Percentiles rank a stretch among this genome's conserved stretches.
These are phyloP conservation scores for Taenioides sp. DNA, from an alignment of 2,797 vertebrate genomes.

Conservation along the genomic window DNA sequence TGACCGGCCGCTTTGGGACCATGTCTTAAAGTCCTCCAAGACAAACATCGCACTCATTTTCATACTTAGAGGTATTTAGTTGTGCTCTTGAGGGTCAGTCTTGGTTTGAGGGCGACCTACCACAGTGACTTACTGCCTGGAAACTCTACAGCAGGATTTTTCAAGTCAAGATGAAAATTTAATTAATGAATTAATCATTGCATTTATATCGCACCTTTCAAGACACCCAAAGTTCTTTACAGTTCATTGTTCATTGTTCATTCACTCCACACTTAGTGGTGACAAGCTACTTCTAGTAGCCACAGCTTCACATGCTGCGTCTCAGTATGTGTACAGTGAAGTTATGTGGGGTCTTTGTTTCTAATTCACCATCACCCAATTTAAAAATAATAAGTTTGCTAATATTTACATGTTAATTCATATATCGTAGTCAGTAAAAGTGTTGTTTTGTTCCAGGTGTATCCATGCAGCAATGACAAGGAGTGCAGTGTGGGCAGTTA, in stretches of 20 bases:
- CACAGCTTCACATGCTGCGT: too few relatives aligned
- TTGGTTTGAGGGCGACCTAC: constrained; percentile 19
- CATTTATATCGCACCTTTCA: too few relatives aligned
- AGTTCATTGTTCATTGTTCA: too few relatives aligned
- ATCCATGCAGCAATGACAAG: constrained; percentile 92
- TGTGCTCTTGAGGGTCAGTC: constrained; percentile 18
- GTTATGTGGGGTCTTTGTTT: too few relatives aligned
- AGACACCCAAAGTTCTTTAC: too few relatives aligned
- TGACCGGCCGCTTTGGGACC: constrained; percentile 17
- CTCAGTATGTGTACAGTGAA: too few relatives aligned
- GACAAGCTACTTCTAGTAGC: too few relatives aligned
- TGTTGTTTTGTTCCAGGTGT: constrained; percentile 69
- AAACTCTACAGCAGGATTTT: constrained; percentile 4
- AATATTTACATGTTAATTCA: background rate
- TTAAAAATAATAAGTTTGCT: background rate
- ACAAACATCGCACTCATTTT: constrained; percentile 41
- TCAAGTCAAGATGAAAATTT: background rate
- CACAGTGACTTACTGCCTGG: constrained; percentile 1
- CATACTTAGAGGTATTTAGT: constrained; percentile 21
- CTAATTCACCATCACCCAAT: background rate
- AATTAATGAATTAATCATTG: too few relatives aligned
- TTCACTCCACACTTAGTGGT: too few relatives aligned
- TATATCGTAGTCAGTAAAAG: constrained; percentile 1
- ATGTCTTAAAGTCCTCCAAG: constrained; percentile 28
- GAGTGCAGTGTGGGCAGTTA: constrained; percentile 91